Conservation (phyloP, 1,140 invertebrate genomes). For the Cecropterus lyciades region DNA sequence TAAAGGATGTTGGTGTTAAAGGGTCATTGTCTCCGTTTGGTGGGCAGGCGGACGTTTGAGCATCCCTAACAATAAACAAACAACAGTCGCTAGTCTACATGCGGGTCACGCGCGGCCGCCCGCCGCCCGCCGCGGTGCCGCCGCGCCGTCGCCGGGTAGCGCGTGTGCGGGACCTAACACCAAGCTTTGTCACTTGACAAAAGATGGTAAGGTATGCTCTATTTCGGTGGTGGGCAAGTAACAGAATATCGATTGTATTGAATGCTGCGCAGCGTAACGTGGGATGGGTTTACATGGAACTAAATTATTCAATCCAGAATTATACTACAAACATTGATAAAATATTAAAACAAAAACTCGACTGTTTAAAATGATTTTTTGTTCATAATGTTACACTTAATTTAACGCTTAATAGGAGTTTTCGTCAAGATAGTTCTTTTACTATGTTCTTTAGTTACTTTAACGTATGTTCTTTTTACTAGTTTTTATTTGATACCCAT, state of each 20-base stretch:
- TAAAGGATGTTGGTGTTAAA: constrained; percentile 1
- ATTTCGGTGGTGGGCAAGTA: not conserved
- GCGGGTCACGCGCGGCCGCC: constrained; percentile 48
- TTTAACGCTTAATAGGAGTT: too few relatives aligned
- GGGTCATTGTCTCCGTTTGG: constrained; percentile 35
- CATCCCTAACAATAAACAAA: constrained; percentile 38
- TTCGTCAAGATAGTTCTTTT: too few relatives aligned
- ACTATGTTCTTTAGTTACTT: too few relatives aligned
- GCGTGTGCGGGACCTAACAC: constrained; percentile 46
- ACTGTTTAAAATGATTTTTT: too few relatives aligned
- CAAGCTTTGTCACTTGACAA: constrained; percentile 30
- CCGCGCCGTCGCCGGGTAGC: constrained; percentile 45
- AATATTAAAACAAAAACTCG: too few relatives aligned
- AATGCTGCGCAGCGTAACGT: not conserved
- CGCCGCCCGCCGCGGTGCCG: constrained; percentile 34
- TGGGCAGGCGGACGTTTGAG: constrained; percentile 28
- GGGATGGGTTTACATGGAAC: constrained; percentile 21
- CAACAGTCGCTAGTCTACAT: constrained; percentile 40
- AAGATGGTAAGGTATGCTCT: constrained; percentile 6
- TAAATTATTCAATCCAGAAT: not conserved
- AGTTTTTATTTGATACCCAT: too few relatives aligned
- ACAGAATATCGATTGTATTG: constrained; percentile 19
- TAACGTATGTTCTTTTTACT: too few relatives aligned
- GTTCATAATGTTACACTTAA: too few relatives aligned
- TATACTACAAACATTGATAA: too few relatives aligned